Conservation (phyloP, 2,113 vertebrate genomes). For the Burhinus bistriatus region DNA sequence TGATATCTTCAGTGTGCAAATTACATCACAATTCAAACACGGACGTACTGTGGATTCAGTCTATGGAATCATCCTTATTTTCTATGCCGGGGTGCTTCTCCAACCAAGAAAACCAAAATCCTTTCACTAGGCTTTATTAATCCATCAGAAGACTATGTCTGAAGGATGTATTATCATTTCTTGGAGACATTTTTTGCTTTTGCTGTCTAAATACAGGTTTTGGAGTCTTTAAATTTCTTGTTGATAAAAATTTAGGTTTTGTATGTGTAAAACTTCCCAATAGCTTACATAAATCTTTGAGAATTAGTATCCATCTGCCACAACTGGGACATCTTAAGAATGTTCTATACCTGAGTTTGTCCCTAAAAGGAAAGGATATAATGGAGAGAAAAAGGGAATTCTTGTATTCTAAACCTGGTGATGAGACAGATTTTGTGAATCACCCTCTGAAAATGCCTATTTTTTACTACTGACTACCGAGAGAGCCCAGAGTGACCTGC, state of each 20-base stretch:
- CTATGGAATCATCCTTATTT: background rate
- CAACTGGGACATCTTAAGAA: background rate
- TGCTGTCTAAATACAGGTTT: background rate
- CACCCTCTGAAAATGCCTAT: background rate
- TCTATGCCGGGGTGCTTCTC: background rate
- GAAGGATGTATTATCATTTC: background rate
- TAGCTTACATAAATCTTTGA: background rate
- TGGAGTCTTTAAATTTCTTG: background rate
- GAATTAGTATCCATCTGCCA: background rate
- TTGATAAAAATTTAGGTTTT: background rate
- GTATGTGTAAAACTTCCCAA: background rate
- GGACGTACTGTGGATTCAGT: background rate
- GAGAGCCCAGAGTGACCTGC: background rate
- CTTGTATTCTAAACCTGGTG: background rate
- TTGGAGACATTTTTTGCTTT: fast-evolving
- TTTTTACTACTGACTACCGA: background rate
- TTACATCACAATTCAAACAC: background rate
- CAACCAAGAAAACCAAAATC: background rate
- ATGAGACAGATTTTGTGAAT: background rate
- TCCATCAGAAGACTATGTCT: background rate
- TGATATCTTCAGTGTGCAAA: background rate
- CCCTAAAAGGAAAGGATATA: background rate
- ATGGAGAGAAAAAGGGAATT: background rate
- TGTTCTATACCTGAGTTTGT: background rate
- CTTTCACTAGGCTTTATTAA: background rate